Evolutionary conservation across 2,113 vertebrate genomes (phyloP).

Genomic region (Entelurus aequoreus): DNA sequence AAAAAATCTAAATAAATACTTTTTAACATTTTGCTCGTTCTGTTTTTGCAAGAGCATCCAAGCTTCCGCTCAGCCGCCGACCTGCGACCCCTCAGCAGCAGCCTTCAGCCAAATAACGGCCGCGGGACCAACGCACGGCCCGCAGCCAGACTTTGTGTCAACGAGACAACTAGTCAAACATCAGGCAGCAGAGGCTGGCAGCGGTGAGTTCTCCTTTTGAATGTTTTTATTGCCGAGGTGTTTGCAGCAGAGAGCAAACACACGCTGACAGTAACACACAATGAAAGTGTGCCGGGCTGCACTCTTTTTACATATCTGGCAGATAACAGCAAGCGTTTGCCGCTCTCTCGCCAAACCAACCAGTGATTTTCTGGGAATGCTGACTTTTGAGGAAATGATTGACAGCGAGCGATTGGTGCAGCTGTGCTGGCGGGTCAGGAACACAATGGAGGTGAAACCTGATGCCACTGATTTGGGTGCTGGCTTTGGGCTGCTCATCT

Average conservation of each 20-base stretch:
- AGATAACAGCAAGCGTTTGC: constrained; percentile 48
- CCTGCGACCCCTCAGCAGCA: not conserved
- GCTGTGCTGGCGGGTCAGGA: not conserved
- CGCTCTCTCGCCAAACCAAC: constrained; percentile 13
- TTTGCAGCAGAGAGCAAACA: constrained; percentile 49
- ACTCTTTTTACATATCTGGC: constrained; percentile 56
- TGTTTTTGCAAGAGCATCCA: not conserved
- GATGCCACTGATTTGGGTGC: not conserved
- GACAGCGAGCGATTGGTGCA: constrained; percentile 25
- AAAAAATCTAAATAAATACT: no score
- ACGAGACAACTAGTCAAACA: constrained; percentile 37
- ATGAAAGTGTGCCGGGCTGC: constrained; percentile 25
- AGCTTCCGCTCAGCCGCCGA: not conserved
- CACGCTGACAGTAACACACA: constrained; percentile 65
- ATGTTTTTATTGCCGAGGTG: constrained; percentile 35
- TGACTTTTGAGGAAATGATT: constrained; percentile 43
- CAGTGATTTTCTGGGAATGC: constrained; percentile 49
- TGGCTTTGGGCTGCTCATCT: not conserved
- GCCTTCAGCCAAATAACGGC: not conserved
- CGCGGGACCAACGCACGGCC: not conserved
- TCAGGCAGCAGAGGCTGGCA: constrained; percentile 38
- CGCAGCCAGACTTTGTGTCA: constrained; percentile 37
- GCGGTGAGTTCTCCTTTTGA: constrained; percentile 75
- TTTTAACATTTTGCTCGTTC: not conserved
- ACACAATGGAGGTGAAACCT: not conserved